Evolutionary conservation across 2,888 invertebrate genomes (phyloP).

Genomic region (Oxytorus armatus): DNA sequence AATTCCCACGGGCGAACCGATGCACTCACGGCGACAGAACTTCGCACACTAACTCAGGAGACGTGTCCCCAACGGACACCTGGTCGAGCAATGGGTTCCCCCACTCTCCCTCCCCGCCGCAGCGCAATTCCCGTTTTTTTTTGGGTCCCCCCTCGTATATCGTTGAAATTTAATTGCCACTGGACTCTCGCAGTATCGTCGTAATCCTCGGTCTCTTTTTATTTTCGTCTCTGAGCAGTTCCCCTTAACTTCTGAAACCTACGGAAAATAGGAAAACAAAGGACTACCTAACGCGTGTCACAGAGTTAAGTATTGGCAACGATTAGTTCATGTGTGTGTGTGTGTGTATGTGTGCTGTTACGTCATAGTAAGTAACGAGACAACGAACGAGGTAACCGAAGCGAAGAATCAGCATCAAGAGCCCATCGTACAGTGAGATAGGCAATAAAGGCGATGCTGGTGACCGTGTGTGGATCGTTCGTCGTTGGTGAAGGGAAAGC

Average conservation of each 20-base stretch:
- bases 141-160: too few relatives aligned
- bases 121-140: too few relatives aligned
- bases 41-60: too few relatives aligned
- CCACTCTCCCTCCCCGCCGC: neutral
- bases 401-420: slow-evolving; percentile 32
- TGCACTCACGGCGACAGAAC: too few relatives aligned
- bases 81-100: too few relatives aligned
- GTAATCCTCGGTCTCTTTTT: slow-evolving; percentile 73
- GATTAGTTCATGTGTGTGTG: slow-evolving; percentile 38
- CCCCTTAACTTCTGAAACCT: neutral
- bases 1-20: too few relatives aligned
- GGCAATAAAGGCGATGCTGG: slow-evolving; percentile 22
- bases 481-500: slow-evolving; percentile 79
- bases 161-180: slow-evolving; percentile 74
- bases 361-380: slow-evolving; percentile 78
- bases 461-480: slow-evolving; percentile 77
- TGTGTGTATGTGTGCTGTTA: slow-evolving; percentile 70
- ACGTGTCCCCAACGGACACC: too few relatives aligned
- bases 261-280: neutral
- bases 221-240: slow-evolving; percentile 69
- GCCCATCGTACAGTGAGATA: slow-evolving; percentile 27
- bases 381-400: slow-evolving; percentile 66
- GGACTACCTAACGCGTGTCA: slow-evolving; percentile 2
- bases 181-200: slow-evolving; percentile 76
- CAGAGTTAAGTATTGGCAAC: slow-evolving; percentile 24